Evolutionary conservation across 2,113 vertebrate species (phyloP).

Genomic region (Tricholaema leucomelas): DNA sequence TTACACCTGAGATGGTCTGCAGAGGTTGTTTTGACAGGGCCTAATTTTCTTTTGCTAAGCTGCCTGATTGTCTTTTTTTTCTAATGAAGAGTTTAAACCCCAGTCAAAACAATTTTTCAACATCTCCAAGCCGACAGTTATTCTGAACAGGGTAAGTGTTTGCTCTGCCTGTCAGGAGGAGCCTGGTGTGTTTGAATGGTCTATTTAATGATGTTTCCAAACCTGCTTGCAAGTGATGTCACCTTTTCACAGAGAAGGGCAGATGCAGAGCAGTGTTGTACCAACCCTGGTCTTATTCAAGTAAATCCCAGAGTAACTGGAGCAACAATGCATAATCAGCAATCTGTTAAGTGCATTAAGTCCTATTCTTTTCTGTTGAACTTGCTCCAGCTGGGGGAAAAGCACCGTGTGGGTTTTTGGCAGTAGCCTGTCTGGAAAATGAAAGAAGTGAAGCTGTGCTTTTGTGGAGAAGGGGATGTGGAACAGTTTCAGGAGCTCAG

Average conservation of each 20-base stretch:
- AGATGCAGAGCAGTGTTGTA: neutral
- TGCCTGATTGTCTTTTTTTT: neutral
- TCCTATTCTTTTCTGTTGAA: slow-evolving; percentile 23
- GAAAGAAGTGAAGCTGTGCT: slow-evolving; percentile 17
- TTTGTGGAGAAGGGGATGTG: neutral
- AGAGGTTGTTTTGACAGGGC: slow-evolving; percentile 26
- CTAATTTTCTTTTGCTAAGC: slow-evolving; percentile 21
- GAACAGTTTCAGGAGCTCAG: neutral
- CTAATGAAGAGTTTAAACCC: neutral
- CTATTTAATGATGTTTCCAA: neutral
- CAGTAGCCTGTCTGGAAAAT: slow-evolving; percentile 40
- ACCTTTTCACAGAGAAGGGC: neutral
- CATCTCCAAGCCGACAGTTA: neutral
- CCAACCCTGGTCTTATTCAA: neutral
- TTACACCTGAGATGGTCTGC: slow-evolving; percentile 30
- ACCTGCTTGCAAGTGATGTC: neutral
- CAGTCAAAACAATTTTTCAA: slow-evolving; percentile 6
- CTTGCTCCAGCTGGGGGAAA: neutral
- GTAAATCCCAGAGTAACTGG: neutral
- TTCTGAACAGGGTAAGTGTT: neutral
- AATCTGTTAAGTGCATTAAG: neutral
- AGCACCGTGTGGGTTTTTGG: slow-evolving; percentile 9
- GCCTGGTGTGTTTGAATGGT: neutral
- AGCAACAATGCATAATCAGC: neutral
- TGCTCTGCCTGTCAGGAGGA: neutral